Evolutionary conservation across 2,888 invertebrate genomes (phyloP).

Genomic region (Dolichopus griseipennis): DNA sequence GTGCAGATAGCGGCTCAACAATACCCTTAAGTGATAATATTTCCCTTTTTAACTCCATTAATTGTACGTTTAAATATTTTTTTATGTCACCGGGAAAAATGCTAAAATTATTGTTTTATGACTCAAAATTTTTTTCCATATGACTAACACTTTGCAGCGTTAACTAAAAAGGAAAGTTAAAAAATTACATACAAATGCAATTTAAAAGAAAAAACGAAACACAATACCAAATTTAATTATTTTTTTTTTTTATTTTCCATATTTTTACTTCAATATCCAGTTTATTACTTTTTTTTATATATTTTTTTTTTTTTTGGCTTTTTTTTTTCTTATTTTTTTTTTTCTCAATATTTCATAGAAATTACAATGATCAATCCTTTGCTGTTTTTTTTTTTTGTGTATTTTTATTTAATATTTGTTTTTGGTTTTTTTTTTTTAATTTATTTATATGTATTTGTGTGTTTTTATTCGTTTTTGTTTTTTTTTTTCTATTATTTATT

Average conservation of each 20-base stretch:
- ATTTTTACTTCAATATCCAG: not conserved
- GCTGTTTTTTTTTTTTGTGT: slow-evolving; percentile 19
- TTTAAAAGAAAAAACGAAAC: no score
- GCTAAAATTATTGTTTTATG: no score
- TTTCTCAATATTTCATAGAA: slow-evolving; percentile 33
- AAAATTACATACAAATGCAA: no score
- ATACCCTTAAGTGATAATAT: no score
- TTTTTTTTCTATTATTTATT: slow-evolving; percentile 17
- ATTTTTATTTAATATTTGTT: slow-evolving; percentile 20
- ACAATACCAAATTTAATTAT: not conserved
- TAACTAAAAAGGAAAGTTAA: no score
- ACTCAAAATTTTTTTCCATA: no score
- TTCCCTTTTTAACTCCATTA: no score
- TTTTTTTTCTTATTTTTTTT: slow-evolving; percentile 13
- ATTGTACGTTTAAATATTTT: no score
- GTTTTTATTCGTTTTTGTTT: slow-evolving; percentile 19
- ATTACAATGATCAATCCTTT: slow-evolving; percentile 27
- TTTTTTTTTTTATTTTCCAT: slow-evolving; percentile 1
- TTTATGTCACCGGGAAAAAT: no score
- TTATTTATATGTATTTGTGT: slow-evolving; percentile 8
- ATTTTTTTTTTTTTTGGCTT: not conserved
- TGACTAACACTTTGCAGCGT: no score
- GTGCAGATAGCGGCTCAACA: no score
- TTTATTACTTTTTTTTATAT: slow-evolving; percentile 7
- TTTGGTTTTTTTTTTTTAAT: slow-evolving; percentile 15